Base-by-base conservation (phyloP, 2,797 vertebrate species). In the Chaetophractus vellerosus region DNA sequence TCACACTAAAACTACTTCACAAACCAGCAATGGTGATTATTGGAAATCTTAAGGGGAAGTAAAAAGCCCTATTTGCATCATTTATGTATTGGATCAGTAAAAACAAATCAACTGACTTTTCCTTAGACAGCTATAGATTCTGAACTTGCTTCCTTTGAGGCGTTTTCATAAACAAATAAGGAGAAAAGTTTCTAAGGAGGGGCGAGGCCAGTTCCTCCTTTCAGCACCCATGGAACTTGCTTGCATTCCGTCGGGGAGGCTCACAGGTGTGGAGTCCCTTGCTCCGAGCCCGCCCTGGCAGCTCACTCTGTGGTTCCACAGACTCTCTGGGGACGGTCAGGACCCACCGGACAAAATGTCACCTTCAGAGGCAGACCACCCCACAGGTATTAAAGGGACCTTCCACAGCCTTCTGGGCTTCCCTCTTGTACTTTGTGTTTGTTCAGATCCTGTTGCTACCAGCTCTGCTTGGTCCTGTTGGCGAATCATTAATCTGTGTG, bases 101-200 rank as follows among this genome's bases (percentile, higher is more conserved):
- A 95, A 87, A 59, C 82, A 97, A 94, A 94, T 96, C 69, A 36
- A 38, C 68, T 95, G 95, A 92, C 96, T 88, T 93, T 95, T 91
- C 94, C 63, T 93, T 92, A 90, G 95, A 57, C 0, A 0, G 48
- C 14, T 75, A 95, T 72, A 93, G 76, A 63, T 86, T 93, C 94
- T 91, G 81, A 96, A 95, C 87, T 90, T 28, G 90, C 79, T 98
- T 98, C 91, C 61, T 0, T 93, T 78, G 94, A 93, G 94, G 76
- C 90, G 93, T 96, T 96, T 78, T 96, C 92, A 95, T 95, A 98
- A 98, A 98, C 94, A 98, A 98, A 97, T 97, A 88, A 91, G 80
- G 95, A 93, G 97, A 97, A 98, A 98, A 63, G 14, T 95, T 88
- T 90, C 96, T 87, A 90, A 96, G 83, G 72, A 96, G 75, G 64